Base-by-base conservation (phyloP, 2,113 vertebrate species). In the Oncorhynchus mykiss region DNA sequence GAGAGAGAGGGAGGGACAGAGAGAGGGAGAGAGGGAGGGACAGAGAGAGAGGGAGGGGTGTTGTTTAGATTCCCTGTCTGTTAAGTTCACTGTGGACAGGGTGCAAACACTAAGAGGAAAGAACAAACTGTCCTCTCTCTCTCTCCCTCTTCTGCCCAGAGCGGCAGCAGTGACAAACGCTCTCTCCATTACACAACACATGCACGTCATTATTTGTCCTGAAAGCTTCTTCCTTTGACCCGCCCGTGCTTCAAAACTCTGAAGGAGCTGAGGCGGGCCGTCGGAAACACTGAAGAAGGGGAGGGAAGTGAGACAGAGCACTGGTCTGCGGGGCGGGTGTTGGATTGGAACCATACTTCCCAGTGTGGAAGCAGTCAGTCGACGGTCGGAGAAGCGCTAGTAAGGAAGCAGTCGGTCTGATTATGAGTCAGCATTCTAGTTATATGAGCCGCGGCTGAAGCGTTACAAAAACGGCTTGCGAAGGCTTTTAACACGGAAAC, bases 331-430 rank as follows among this genome's bases (percentile, higher is more conserved):
- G 34, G 22, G 24, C 8, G 72, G 39, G 77, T 22, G 51, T n/a
- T 49, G 31, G 78, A 71, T 78, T 48, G 66, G 62, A 70, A 70
- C 18, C 67, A 70, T 70, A 70, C 67, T 70, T 70, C 67, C 5
- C 39, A 39, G 34, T n/a, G 66, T 84, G 72, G 72, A 78, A 79
- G 77, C 85, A 76, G 22, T 72, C 81, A 51, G 48, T 39, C 48
- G n/a, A 29, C 12, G 78, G 25, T 45, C 2, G 22, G 25, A 72
- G 72, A 39, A 60, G 64, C 34, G 88, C 92, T 18, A 92, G 94
- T 94, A 90, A 91, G 91, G 85, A 95, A 93, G 82, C 95, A 94
- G 94, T 95, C 90, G 92, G 95, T 91, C 49, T 90, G 93, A 94
- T 93, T 84, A 92, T 93, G 93, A 89, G 77, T 93, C 93, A 90